phyloP scores from a whole-genome alignment of 2,113 vertebrate species.

The Taurulus bubalis region DNA sequence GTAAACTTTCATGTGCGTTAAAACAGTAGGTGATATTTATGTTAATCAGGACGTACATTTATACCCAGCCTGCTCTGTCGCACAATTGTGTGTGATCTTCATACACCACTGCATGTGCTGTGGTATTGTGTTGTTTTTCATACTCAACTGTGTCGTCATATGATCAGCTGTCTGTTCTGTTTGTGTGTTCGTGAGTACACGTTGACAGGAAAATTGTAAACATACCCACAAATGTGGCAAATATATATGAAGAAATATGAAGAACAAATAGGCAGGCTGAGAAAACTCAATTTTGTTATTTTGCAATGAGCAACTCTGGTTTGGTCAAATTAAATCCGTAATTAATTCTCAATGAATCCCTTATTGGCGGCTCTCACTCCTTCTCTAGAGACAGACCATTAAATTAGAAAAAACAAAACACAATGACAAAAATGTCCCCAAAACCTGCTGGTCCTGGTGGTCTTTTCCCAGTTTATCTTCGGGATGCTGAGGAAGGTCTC shows the following conservation, averaged over 20 bases:
- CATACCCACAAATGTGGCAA: neutral
- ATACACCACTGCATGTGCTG: constrained; percentile 1
- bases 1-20: neutral
- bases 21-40: constrained; percentile 5
- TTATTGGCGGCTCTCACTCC: too few species aligned
- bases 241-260: neutral
- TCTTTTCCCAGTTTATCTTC: too few species aligned
- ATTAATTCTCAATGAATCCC: too few species aligned
- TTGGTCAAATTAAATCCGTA: too few species aligned
- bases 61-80: neutral
- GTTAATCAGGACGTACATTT: neutral
- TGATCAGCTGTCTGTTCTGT: neutral
- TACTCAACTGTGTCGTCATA: neutral
- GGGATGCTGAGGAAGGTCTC: too few species aligned
- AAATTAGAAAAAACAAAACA: too few species aligned
- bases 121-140: neutral
- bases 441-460: too few species aligned
- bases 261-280: too few species aligned
- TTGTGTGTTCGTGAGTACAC: too few species aligned
- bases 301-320: neutral
- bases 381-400: too few species aligned
- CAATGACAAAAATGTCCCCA: too few species aligned
- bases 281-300: too few species aligned
- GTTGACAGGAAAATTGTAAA: neutral
- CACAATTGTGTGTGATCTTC: neutral